Evolutionary conservation across 2,888 invertebrate genomes (phyloP).

Genomic region (Pilophorus perplexus): DNA sequence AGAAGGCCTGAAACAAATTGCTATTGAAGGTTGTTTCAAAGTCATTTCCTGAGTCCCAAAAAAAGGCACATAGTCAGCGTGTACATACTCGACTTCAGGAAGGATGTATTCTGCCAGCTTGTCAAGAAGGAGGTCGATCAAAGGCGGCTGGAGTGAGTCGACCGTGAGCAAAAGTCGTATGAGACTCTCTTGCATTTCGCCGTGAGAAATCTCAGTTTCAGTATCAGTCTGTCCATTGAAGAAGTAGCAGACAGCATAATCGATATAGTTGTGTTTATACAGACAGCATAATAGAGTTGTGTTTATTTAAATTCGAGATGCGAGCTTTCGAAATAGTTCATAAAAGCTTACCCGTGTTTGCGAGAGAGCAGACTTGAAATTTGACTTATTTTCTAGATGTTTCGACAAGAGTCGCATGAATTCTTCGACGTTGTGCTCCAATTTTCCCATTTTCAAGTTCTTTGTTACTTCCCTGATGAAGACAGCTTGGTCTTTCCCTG

Average conservation of each 20-base stretch:
- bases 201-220: conserved; percentile 46
- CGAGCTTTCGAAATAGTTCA: not conserved
- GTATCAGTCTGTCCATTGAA: conserved; percentile 42
- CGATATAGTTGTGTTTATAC: too few relatives aligned
- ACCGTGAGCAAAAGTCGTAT: conserved; percentile 64
- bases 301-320: not conserved
- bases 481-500: conserved; percentile 48
- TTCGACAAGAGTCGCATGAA: conserved; percentile 47
- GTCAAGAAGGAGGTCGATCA: conserved; percentile 62
- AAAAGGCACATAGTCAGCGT: too few relatives aligned
- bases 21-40: too few relatives aligned
- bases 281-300: not conserved
- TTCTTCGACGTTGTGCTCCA: conserved; percentile 39
- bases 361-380: conserved; percentile 52
- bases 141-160: conserved; percentile 60
- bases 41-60: too few relatives aligned
- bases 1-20: conserved; percentile 6
- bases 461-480: conserved; percentile 45
- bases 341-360: conserved; percentile 50
- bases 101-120: conserved; percentile 61
- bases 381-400: conserved; percentile 51
- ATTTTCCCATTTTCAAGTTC: conserved; percentile 30
- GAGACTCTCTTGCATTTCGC: conserved; percentile 58
- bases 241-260: not conserved
- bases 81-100: conserved; percentile 51